Base-by-base conservation (phyloP, 2,888 invertebrate genomes). In the Tiliacea citrago region DNA sequence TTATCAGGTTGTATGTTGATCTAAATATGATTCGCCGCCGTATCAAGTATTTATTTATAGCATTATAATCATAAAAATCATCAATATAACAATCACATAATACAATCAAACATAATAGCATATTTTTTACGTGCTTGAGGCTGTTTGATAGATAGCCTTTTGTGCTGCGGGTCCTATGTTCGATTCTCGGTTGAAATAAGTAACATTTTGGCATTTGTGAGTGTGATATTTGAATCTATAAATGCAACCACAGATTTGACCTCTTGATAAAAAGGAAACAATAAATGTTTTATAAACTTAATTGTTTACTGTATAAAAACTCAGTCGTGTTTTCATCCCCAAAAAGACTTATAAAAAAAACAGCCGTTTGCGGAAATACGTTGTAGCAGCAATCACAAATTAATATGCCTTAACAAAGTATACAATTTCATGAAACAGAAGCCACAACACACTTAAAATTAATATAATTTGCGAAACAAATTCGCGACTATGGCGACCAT, bases 381-480 rank as follows among this genome's bases (percentile, higher is more conserved):
- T 42, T 21, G 21, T 29, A 67, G 4, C n/a, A 51, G 6, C 16
- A 39, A 24, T 24, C 35, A 65, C 6, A 65, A 2, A n/a, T n/a
- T n/a, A n/a, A 39, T 7, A 53, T 55, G 16, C 21, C 10, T 24
- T 12, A 71, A 58, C 57, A 57, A 72, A 47, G 8, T 21, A 16
- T 21, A 21, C 4, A 47, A 10, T 39, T 73, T 24, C 9, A 16
- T 16, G 39, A 58, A 51, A 68, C 49, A 68, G 45, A n/a, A 53
- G 10, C 7, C 45, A n/a, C 45, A 29, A 61, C 47, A 58, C 18
- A 42, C 3, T 51, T 39, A n/a, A 60, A 29, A 58, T 39, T 13
- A 58, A 58, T n/a, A 53, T 18, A 58, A 51, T 51, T 62, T 45
- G 53, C 83, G 57, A 58, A 70, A 63, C 57, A 18, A 82, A 79